Evolutionary conservation across 2,113 vertebrate genomes (phyloP).

Genomic region (Syrmaticus mikado): DNA sequence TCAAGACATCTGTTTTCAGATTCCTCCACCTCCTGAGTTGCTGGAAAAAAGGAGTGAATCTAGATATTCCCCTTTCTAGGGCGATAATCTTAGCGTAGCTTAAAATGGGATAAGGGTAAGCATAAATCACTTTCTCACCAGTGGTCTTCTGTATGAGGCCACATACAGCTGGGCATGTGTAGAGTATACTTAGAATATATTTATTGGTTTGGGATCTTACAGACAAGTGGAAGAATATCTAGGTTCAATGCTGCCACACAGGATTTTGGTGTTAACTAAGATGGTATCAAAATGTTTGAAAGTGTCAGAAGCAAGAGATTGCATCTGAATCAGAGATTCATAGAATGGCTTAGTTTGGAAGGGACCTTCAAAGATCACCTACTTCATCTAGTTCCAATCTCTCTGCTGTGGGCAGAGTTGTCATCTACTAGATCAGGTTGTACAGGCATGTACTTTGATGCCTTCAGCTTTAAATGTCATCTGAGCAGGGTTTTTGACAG

Average conservation of each 20-base stretch:
- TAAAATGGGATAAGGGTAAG: neutral
- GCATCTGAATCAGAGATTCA: neutral
- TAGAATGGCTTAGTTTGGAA: too few species aligned
- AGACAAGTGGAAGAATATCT: neutral
- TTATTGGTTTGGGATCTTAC: neutral
- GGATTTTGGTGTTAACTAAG: conserved; percentile 4
- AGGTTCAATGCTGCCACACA: conserved; percentile 16
- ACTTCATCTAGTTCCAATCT: too few species aligned
- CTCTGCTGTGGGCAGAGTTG: too few species aligned
- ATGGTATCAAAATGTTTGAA: neutral
- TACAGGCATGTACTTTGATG: neutral
- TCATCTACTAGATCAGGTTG: too few species aligned
- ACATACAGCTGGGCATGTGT: neutral
- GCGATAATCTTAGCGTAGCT: neutral
- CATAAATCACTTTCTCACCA: neutral
- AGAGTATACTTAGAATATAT: neutral
- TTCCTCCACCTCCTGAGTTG: neutral
- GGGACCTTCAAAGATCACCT: too few species aligned
- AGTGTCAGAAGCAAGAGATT: conserved; percentile 35
- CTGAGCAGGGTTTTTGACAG: conserved; percentile 9
- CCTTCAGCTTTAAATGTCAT: conserved; percentile 27
- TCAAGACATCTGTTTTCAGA: neutral
- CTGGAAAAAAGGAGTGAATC: neutral
- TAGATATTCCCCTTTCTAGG: neutral
- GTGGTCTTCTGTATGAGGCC: neutral